Evolutionary conservation across 2,113 vertebrate genomes (phyloP), one percentile per base, ranked within the genome.

Genomic region (Silurus asotus): DNA sequence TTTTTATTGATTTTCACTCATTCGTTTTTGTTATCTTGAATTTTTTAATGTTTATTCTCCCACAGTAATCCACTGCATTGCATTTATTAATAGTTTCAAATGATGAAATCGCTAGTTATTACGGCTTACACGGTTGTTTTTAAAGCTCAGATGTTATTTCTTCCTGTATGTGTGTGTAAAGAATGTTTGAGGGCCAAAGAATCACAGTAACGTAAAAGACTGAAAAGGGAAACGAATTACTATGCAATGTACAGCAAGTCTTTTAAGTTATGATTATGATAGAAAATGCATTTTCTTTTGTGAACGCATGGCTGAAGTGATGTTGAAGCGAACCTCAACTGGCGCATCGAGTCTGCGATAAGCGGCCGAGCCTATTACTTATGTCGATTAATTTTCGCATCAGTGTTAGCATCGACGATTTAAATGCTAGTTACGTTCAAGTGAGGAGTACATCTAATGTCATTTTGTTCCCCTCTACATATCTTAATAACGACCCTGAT

Each of bases 191-290:
- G 51, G 51, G 82, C 84, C 67, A 51, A 59, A 67, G 84, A 28
- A 48, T 75, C 65, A 64, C 59, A n/a, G 23, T 17, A 61, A 45
- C 49, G 59, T 59, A 28, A 58, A 79, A 64, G 76, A 56, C 15
- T 20, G 19, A 88, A 74, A 75, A 53, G 64, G 70, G 83, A 59
- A 85, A 69, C 9, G 11, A 86, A 84, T 82, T 48, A 80, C 88
- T 89, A 89, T 89, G 88, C 88, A 89, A 89, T 89, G 81, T 84
- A 84, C 88, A 86, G 77, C 51, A 48, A 58, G 74, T 80, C 81
- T 84, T 84, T 83, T 74, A 80, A 69, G 76, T 25, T 45, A 53
- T 59, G 69, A 25, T 20, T 70, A 19, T 61, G 64, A 86, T 64
- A 69, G 51, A 67, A 56, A n/a, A 20, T 55, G 8, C 59, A 25